Conservation (phyloP, 35 echinoderm and acorn worm species). For the Apostichopus japonicus region DNA sequence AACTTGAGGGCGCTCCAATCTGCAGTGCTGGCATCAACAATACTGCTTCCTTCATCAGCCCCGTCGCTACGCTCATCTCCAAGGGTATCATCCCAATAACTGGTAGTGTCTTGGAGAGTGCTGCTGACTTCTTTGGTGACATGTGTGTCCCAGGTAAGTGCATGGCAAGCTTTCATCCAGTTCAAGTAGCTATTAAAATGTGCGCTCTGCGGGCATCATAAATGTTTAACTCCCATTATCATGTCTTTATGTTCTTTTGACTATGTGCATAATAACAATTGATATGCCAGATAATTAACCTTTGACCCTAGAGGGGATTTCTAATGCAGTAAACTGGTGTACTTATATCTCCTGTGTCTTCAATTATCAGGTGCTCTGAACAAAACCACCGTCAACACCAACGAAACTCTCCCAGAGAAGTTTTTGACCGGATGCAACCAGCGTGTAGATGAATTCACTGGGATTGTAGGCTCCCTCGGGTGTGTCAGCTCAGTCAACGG, state of each 20-base stretch:
- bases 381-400: slow-evolving; percentile 70
- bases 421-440: slow-evolving; percentile 58
- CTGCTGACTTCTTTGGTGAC: slow-evolving; percentile 78
- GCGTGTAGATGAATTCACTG: slow-evolving; percentile 22
- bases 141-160: slow-evolving; percentile 92
- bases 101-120: slow-evolving; percentile 83
- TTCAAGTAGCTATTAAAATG: too few relatives aligned
- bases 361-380: slow-evolving; percentile 62
- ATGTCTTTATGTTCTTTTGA: too few relatives aligned
- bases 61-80: slow-evolving; percentile 77
- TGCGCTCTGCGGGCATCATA: too few relatives aligned
- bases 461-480: slow-evolving; percentile 54
- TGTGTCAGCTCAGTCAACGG: slow-evolving; percentile 63
- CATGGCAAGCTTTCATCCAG: too few relatives aligned
- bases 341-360: too few relatives aligned
- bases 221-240: too few relatives aligned
- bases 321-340: too few relatives aligned
- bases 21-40: slow-evolving; percentile 74
- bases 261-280: too few relatives aligned
- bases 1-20: slow-evolving; percentile 47
- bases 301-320: too few relatives aligned
- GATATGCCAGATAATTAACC: too few relatives aligned
- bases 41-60: slow-evolving; percentile 65
- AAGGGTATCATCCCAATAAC: slow-evolving; percentile 73
- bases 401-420: slow-evolving; percentile 68